These are phyloP conservation scores for Gymnocheta viridis DNA, from an alignment of 2,888 invertebrate genomes.

Conservation along the genomic window DNA sequence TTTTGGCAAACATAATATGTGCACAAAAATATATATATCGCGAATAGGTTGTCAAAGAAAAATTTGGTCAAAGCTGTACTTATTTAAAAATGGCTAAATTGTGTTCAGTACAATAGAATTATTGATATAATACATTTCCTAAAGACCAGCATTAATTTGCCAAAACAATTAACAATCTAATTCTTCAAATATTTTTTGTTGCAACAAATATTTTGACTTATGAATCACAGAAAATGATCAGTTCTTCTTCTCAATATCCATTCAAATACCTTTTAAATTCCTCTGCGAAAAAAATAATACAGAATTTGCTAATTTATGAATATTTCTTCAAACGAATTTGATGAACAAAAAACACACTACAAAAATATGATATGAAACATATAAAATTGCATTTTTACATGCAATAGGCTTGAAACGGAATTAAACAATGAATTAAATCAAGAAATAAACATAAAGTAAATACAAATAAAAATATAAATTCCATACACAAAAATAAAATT, in stretches of 20 bases:
- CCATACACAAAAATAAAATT: background rate
- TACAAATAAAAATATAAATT: constrained; percentile 39
- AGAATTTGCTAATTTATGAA: constrained; percentile 57
- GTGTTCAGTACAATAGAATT: too few species aligned
- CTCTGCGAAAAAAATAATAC: constrained; percentile 12
- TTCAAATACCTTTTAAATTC: constrained; percentile 48
- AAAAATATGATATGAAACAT: constrained; percentile 25
- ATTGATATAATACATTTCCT: too few species aligned
- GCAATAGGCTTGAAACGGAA: constrained; percentile 62
- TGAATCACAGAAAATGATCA: constrained; percentile 58
- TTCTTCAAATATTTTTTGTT: background rate
- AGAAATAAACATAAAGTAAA: constrained; percentile 22
- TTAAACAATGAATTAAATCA: constrained; percentile 41
- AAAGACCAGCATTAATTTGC: background rate
- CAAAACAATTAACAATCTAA: background rate
- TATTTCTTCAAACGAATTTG: constrained; percentile 16
- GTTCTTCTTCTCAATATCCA: constrained; percentile 15
- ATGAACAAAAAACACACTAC: constrained; percentile 21
- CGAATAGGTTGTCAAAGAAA: too few species aligned
- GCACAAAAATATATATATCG: too few species aligned
- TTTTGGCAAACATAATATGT: too few species aligned
- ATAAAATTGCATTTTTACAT: constrained; percentile 71
- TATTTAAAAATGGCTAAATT: too few species aligned
- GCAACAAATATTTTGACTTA: constrained; percentile 18
- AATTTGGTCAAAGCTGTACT: too few species aligned